Percentiles rank a stretch among this genome's conserved stretches.
phyloP scores from a whole-genome alignment of 1,140 invertebrate species.

The Hypsibius dujardini region DNA sequence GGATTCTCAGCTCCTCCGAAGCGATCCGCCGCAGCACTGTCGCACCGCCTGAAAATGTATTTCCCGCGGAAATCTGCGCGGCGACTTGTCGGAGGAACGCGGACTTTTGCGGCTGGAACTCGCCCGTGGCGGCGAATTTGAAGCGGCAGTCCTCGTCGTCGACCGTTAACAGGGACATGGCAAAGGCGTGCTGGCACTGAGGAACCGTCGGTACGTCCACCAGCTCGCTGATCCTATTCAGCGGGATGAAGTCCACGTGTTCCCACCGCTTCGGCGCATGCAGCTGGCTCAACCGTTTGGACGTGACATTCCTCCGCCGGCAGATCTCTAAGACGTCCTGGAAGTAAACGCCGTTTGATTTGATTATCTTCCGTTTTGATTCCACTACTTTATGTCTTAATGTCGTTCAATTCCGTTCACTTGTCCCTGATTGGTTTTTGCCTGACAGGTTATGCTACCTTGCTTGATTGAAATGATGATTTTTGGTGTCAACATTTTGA shows the following conservation, averaged over 20 bases:
- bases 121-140: not conserved
- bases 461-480: too few species aligned
- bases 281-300: too few species aligned
- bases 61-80: not conserved
- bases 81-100: not conserved
- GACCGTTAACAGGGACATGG: not conserved
- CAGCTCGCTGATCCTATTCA: not conserved
- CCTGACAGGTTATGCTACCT: not conserved
- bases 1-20: not conserved
- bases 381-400: not conserved
- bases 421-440: not conserved
- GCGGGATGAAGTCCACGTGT: not conserved
- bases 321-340: too few species aligned
- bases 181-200: not conserved
- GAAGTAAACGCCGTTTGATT: too few species aligned
- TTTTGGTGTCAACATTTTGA: too few species aligned
- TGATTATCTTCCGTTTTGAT: too few species aligned
- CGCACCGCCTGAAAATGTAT: not conserved
- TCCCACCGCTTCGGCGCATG: not conserved
- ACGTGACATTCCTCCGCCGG: too few species aligned
- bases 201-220: not conserved
- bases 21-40: not conserved
- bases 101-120: not conserved
- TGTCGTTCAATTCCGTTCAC: not conserved
- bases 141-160: slow-evolving; percentile 4